phyloP scores from a whole-genome alignment of 1,140 invertebrate genomes.

The Tribolium castaneum region DNA sequence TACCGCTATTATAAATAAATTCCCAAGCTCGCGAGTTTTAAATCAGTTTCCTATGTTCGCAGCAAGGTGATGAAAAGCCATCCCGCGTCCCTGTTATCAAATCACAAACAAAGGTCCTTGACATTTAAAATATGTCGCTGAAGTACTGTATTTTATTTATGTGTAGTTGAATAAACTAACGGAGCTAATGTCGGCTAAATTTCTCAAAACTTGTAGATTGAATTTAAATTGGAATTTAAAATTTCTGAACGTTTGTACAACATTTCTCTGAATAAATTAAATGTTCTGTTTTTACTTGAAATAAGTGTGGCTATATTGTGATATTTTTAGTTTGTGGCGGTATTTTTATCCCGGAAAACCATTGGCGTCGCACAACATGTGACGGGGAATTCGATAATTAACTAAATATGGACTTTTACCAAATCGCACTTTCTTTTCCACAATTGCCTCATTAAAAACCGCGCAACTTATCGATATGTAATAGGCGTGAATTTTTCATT shows the following conservation, averaged over 20 bases:
- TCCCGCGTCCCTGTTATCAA: neutral
- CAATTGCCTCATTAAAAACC: neutral
- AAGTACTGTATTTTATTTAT: neutral
- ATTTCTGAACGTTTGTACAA: neutral
- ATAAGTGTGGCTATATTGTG: slow-evolving; percentile 14
- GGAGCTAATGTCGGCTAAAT: neutral
- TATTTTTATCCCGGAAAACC: slow-evolving; percentile 22
- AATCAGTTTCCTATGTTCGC: neutral
- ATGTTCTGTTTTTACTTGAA: slow-evolving; percentile 20
- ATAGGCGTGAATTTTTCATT: neutral
- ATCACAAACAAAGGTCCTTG: slow-evolving; percentile 4
- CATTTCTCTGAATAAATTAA: slow-evolving; percentile 16
- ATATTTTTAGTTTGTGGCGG: slow-evolving; percentile 6
- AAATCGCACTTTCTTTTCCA: neutral
- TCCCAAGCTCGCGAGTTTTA: neutral
- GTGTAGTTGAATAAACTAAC: neutral
- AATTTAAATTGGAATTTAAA: neutral
- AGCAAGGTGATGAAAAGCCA: too few relatives aligned
- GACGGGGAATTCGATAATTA: slow-evolving; percentile 17
- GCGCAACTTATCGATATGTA: neutral
- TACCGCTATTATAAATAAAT: neutral
- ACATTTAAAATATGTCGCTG: slow-evolving; percentile 12
- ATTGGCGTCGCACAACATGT: slow-evolving; percentile 15
- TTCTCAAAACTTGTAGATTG: neutral
- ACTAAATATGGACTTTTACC: neutral